These are phyloP conservation scores for Rhingia rostrata DNA, from an alignment of 2,888 invertebrate species.

Conservation along the genomic window DNA sequence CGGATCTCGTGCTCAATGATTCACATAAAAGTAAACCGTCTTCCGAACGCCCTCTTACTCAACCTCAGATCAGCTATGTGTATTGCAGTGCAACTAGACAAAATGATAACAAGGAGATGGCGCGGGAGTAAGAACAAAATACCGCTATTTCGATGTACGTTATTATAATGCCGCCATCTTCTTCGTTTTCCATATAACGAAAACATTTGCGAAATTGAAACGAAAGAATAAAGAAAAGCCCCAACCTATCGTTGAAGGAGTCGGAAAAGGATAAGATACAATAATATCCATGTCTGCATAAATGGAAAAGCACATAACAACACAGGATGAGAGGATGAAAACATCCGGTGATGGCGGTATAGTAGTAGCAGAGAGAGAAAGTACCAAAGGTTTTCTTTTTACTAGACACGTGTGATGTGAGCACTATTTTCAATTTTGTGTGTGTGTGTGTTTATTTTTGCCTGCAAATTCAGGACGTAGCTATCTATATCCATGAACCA, in stretches of 20 bases:
- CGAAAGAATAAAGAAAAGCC: slow-evolving; percentile 72
- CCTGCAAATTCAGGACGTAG: neutral
- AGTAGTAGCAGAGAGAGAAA: neutral
- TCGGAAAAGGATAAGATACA: slow-evolving; percentile 46
- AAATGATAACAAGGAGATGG: slow-evolving; percentile 10
- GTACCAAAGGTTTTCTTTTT: slow-evolving; percentile 10
- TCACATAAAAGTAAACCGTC: slow-evolving; percentile 71
- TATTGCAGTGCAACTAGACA: slow-evolving; percentile 24
- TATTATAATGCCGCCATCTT: slow-evolving; percentile 63
- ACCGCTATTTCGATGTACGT: slow-evolving; percentile 64
- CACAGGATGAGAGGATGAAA: slow-evolving; percentile 55
- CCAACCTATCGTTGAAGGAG: slow-evolving; percentile 1
- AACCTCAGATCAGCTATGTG: slow-evolving; percentile 1
- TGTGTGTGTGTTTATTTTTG: slow-evolving; percentile 6
- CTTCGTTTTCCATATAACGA: slow-evolving; percentile 65
- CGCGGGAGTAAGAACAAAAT: slow-evolving; percentile 53
- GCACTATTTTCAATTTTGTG: neutral
- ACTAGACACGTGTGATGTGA: neutral
- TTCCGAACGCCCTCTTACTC: slow-evolving; percentile 2
- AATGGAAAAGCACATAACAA: slow-evolving; percentile 64
- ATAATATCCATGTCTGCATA: slow-evolving; percentile 61
- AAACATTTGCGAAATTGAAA: slow-evolving; percentile 74
- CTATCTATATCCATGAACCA: slow-evolving; percentile 16
- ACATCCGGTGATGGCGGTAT: slow-evolving; percentile 47
- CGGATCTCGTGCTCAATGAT: slow-evolving; percentile 70